Evolutionary conservation across 1,140 invertebrate genomes (phyloP), one percentile per base, ranked within the genome.

Genomic region (Drosophila littoralis): DNA sequence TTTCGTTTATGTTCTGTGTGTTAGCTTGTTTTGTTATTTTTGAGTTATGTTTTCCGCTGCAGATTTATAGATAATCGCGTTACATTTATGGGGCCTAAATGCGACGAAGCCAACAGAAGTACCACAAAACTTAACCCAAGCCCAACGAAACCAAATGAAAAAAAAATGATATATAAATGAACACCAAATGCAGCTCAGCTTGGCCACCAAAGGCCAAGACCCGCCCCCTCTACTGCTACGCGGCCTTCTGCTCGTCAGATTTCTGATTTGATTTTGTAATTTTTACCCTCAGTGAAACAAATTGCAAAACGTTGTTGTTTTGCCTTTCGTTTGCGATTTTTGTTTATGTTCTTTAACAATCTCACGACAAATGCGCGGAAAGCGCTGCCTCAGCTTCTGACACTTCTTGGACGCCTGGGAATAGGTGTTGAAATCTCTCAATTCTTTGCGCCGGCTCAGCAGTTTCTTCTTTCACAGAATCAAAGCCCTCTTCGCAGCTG

Each of bases 31-130:
- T 57, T 60, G 60, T 79, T 83, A 83, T 88, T 88, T 88, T 88
- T 88, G 84, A 86, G 83, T 86, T 86, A 86, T 86, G 83, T 88
- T 86, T 88, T 86, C 83, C 83, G 83, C 83, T 88, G 72, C 83
- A 82, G 83, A 86, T 86, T 88, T 77, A 75, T 61, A 82, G 83
- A 86, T 86, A 86, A 77, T 89, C 79, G 84, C 73, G 66, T 88
- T 88, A 88, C 84, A 89, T 83, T 88, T 88, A 89, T 76, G 83
- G 77, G 33, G 76, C 76, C 57, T 77, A 86, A 82, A 81, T 77
- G 70, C 76, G 76, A 46, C 71, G 66, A 72, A 45, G 13, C 9
- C 60, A 42, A 40, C 68, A 42, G 6, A n/a, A 15, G 50, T 4
- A 48, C 6, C 22, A 12, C 17, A 28, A 22, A 12, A 22, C 22